Conservation (phyloP, 2,113 vertebrate species). For the Lasiurus cinereus region DNA sequence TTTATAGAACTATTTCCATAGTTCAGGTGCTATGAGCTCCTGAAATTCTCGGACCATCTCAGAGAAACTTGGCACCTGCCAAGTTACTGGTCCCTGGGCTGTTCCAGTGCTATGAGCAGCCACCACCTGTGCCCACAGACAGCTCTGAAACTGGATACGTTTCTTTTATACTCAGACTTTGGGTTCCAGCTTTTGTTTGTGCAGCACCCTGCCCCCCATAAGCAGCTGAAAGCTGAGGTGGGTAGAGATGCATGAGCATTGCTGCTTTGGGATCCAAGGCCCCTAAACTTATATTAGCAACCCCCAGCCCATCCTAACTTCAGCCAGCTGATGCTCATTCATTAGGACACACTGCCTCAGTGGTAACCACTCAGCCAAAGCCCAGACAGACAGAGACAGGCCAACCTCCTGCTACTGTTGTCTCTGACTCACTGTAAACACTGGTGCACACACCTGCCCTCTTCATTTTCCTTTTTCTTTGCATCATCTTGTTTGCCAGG, state of each 20-base stretch:
- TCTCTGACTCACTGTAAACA: background rate
- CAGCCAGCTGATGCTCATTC: background rate
- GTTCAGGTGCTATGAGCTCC: rapidly evolving
- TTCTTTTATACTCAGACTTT: no score
- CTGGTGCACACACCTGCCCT: rapidly evolving
- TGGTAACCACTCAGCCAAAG: background rate
- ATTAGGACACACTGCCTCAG: background rate
- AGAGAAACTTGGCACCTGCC: background rate
- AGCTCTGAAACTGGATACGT: background rate
- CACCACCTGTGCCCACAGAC: background rate
- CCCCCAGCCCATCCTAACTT: background rate
- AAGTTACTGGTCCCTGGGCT: background rate
- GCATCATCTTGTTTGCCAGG: background rate
- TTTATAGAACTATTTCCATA: background rate
- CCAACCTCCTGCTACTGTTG: rapidly evolving
- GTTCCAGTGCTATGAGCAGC: background rate
- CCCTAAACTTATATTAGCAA: no score
- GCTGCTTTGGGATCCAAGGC: background rate
- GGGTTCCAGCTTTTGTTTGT: background rate
- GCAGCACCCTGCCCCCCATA: no score
- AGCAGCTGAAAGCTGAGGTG: background rate
- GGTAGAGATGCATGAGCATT: background rate
- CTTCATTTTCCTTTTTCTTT: background rate
- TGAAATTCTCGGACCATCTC: background rate
- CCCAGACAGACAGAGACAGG: no score